Evolutionary conservation across 2,797 vertebrate species (phyloP).

Genomic region (Euphonia xanthogaster): DNA sequence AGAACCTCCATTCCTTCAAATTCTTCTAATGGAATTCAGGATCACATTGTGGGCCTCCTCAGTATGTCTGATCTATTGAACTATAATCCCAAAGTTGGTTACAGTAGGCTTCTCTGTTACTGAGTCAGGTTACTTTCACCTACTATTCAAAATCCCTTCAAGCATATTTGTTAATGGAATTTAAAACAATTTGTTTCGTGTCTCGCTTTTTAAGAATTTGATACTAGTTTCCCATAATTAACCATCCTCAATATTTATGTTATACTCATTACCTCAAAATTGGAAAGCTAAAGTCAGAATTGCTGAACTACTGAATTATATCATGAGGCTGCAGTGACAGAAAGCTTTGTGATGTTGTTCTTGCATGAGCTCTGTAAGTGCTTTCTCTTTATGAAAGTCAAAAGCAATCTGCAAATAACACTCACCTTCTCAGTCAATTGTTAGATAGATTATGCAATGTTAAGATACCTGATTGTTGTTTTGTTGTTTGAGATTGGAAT

Average conservation of each 20-base stretch:
- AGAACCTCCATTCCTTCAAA: background rate
- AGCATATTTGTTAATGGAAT: background rate
- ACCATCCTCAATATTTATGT: background rate
- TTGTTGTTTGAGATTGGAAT: background rate
- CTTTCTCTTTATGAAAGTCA: background rate
- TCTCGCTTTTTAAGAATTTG: background rate
- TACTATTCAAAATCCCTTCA: background rate
- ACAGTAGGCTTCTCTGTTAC: background rate
- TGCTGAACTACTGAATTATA: background rate
- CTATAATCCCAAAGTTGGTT: fast-evolving
- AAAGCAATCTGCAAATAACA: background rate
- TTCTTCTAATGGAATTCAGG: background rate
- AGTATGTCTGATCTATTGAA: background rate
- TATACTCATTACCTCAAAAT: background rate
- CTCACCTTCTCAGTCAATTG: background rate
- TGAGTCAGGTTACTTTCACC: background rate
- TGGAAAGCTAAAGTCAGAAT: background rate
- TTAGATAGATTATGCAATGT: background rate
- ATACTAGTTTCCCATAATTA: background rate
- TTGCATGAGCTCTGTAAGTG: background rate
- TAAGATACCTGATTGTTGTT: background rate
- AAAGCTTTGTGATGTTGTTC: background rate
- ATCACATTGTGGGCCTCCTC: background rate
- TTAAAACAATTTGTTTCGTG: background rate
- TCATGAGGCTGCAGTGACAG: background rate